These are phyloP conservation scores for Sesamia nonagrioides DNA, from an alignment of 1,140 invertebrate species.

Conservation along the genomic window DNA sequence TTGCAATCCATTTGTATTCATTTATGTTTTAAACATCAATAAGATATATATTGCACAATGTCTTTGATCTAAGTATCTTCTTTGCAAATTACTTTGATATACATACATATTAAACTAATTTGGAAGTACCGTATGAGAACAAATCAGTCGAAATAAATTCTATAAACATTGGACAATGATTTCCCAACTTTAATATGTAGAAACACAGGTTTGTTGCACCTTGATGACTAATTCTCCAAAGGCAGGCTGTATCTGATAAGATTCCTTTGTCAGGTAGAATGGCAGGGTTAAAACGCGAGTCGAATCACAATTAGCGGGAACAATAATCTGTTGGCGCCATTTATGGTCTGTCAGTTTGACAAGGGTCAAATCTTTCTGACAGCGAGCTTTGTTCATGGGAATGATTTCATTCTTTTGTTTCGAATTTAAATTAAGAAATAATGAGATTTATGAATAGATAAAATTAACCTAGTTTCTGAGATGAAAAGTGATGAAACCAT, in stretches of 20 bases:
- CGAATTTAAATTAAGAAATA: background rate
- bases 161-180: background rate
- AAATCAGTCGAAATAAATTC: background rate
- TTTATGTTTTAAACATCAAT: conserved; percentile 26
- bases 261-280: conserved; percentile 31
- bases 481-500: conserved; percentile 14
- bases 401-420: conserved; percentile 6
- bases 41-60: background rate
- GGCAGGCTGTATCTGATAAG: conserved; percentile 7
- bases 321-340: conserved; percentile 40
- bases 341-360: conserved; percentile 34
- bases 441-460: background rate
- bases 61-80: background rate
- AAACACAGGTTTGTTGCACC: background rate
- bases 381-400: conserved; percentile 9
- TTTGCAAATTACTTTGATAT: background rate
- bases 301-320: conserved; percentile 46
- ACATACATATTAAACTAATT: background rate
- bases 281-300: conserved; percentile 15
- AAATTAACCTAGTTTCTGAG: conserved; percentile 5
- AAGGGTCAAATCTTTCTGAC: conserved; percentile 21
- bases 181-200: background rate
- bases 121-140: no score
- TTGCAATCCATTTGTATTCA: conserved; percentile 6
- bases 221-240: conserved; percentile 26